Base-by-base conservation (phyloP, 2,888 invertebrate genomes). In the Cryptus viduatorius region DNA sequence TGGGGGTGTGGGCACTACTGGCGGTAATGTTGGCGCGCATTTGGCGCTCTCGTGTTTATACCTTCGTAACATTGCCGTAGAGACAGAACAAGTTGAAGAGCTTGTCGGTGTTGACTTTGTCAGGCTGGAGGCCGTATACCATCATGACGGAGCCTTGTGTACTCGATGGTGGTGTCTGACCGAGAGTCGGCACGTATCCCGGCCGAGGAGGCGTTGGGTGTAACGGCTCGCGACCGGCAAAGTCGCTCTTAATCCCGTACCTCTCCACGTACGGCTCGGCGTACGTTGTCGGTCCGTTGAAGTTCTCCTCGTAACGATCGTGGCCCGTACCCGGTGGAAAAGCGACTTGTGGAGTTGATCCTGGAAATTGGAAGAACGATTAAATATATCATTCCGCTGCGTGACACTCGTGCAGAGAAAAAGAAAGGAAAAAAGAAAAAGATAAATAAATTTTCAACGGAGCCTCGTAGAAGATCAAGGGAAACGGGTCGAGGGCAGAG, bases 51-150 rank as follows among this genome's bases (percentile, higher is more conserved):
- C 8, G 37, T 65, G 16, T 59, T 69, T 73, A 95, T 94, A 99
- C 99, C 96, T 98, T 97, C 90, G 98, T 97, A 88, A 99, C 99
- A 94, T 99, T 99, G 90, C 99, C 99, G 94, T 99, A 99, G 86
- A 99, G 96, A 94, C 99, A 99, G 95, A 99, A 98, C 91, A 99
- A 95, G 95, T 99, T 99, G 96, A 99, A 99, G 85, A 99, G 96
- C 92, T 97, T 96, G 93, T 99, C 99, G 87, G 98, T 98, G 94
- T 99, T 99, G 93, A 98, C 97, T 91, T 98, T 98, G 90, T 98
- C 96, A 78, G 97, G 97, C 94, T 98, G 98, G 86, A 99, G 95
- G 2, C 99, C 99, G 94, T 99, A 99, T 80, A 99, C 98, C 99
- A 99, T 99, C 95, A 99, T 97, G 85, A 99, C 99, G 71, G 98